These are phyloP conservation scores for Dysdera silvatica DNA, from an alignment of 1,140 invertebrate genomes.

Conservation along the genomic window DNA sequence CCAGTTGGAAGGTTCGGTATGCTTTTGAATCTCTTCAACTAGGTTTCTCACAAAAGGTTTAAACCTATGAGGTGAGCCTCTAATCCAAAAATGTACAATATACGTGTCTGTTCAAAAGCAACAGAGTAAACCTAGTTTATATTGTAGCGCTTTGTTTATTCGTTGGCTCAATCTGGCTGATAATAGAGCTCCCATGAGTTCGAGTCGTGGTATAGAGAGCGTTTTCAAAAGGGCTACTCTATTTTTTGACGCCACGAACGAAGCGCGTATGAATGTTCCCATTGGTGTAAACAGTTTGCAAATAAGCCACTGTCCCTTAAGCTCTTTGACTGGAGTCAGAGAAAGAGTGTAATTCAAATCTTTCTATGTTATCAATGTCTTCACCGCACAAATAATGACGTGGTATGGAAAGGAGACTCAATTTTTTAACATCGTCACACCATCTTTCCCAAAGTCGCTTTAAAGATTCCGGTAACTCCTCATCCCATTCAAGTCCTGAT, in stretches of 20 bases:
- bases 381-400: background rate
- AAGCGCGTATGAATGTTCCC: background rate
- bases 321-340: slow-evolving; percentile 3
- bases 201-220: no score
- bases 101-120: slow-evolving; percentile 4
- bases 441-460: slow-evolving; percentile 5
- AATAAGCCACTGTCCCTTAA: slow-evolving; percentile 1
- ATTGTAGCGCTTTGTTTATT: background rate
- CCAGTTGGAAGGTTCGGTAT: background rate
- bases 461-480: background rate
- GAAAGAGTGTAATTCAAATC: slow-evolving; percentile 10
- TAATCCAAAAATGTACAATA: slow-evolving; percentile 5
- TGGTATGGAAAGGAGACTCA: background rate
- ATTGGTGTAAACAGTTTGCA: background rate
- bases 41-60: background rate
- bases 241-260: background rate
- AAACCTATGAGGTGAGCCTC: background rate
- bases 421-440: background rate
- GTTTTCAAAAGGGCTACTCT: background rate
- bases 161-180: background rate
- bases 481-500: slow-evolving; percentile 19
- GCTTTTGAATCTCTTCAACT: background rate
- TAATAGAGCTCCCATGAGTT: slow-evolving; percentile 1
- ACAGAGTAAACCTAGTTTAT: background rate
- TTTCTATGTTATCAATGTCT: no score